Base-by-base conservation (phyloP, 2,888 invertebrate species). In the Tethea ocularis region DNA sequence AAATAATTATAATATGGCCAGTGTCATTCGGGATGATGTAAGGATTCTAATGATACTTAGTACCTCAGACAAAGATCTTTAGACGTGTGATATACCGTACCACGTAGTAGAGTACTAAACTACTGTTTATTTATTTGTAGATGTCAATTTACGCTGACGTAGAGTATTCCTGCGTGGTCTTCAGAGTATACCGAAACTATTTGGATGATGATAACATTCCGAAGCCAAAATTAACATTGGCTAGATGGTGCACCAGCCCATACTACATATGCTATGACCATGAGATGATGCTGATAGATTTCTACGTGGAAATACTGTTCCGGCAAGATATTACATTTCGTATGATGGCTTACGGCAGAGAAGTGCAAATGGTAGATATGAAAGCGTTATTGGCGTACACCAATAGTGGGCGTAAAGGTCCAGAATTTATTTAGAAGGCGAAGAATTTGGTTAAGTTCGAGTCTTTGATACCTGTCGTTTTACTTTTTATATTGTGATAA, bases 121-220 rank as follows among this genome's bases (percentile, higher is more conserved):
- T n/a, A n/a, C n/a, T n/a, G n/a, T n/a, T n/a, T n/a, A n/a, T n/a
- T n/a, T n/a, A 41, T 70, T n/a, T 75, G 10, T 76, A 85, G 85
- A 56, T 85, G 52, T 74, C 84, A 17, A 65, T 85, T 8, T 61
- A 69, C 56, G 59, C 73, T 0, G 58, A 69, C 23, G 61, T 77
- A 3, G 85, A 84, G 26, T 86, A 84, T 61, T 77, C 80, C 0
- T 86, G 85, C 66, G 61, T 85, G 0, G 59, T 74, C 0, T 77
- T 86, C 59, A 63, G 59, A 15, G 29, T 52, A 24, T 52, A n/a
- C 26, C n/a, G 3, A 3, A 15, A 52, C 6, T 1, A 2, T 4
- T n/a, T n/a, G n/a, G 2, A 3, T 15, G 23, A 4, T 15, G n/a
- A 52, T 10, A 8, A 26, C 2, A 11, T 1, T 15, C 38, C 53